These are phyloP conservation scores for Coccyzus lansbergi DNA, from an alignment of 2,797 vertebrate genomes.

Conservation along the genomic window DNA sequence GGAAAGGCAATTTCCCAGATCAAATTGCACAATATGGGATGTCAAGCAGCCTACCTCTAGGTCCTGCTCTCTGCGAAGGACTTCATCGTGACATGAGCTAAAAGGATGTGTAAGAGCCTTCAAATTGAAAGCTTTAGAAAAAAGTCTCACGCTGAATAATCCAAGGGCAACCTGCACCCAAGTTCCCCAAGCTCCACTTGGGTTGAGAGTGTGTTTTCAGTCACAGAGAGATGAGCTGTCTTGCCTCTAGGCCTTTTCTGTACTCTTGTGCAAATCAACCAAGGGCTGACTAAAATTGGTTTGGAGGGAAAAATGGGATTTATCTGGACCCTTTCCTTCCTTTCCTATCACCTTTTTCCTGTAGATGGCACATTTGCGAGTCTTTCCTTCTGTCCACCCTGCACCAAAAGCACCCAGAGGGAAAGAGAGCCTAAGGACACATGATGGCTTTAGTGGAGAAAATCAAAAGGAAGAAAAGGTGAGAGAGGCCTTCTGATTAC, in stretches of 20 bases:
- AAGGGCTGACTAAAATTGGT: slow-evolving; percentile 41
- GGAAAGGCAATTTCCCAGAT: slow-evolving; percentile 55
- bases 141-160: slow-evolving; percentile 5
- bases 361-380: background rate
- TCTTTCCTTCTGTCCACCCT: background rate
- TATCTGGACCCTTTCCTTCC: slow-evolving; percentile 18
- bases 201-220: background rate
- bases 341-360: background rate
- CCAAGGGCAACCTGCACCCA: slow-evolving; percentile 22
- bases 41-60: slow-evolving; percentile 26
- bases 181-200: background rate
- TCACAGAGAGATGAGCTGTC: slow-evolving; percentile 19
- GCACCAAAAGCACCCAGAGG: background rate
- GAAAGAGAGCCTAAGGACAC: background rate
- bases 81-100: slow-evolving; percentile 27
- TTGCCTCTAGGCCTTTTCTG: slow-evolving; percentile 36
- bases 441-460: background rate
- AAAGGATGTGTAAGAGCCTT: slow-evolving; percentile 49
- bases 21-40: slow-evolving; percentile 57
- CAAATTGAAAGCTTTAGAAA: background rate
- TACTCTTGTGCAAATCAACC: slow-evolving; percentile 41
- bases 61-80: slow-evolving; percentile 35
- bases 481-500: background rate
- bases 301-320: background rate
- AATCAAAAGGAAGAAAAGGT: background rate